A percentile compares a stretch with the other conserved stretches of the same genome.
Conservation (phyloP, 2,113 vertebrate genomes). For the Hippocampus barbouri region DNA sequence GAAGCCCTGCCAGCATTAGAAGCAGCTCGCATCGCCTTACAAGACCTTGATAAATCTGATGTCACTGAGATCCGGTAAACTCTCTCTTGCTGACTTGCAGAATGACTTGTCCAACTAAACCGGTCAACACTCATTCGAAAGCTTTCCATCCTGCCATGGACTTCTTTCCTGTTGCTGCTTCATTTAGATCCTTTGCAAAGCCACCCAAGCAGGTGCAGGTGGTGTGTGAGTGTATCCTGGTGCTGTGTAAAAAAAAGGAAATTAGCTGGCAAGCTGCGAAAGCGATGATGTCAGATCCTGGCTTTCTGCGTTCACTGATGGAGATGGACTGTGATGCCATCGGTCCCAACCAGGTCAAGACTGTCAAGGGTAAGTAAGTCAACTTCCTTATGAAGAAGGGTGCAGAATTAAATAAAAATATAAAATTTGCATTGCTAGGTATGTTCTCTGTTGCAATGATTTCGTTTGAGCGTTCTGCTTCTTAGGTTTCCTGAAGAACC, state of each 20-base stretch:
- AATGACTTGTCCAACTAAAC: conserved; percentile 3
- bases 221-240: conserved; percentile 92
- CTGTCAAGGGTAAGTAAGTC: conserved; percentile 83
- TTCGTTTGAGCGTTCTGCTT: conserved; percentile 40
- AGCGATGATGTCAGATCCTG: conserved; percentile 94
- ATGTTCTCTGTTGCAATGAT: neutral
- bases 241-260: conserved; percentile 88
- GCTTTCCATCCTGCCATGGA: neutral
- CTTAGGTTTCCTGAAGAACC: conserved; percentile 81
- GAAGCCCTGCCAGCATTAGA: conserved; percentile 88
- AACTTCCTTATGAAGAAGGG: neutral
- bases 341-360: conserved; percentile 76
- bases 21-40: conserved; percentile 84
- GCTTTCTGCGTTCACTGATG: conserved; percentile 86
- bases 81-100: neutral
- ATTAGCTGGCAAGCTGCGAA: conserved; percentile 91
- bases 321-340: conserved; percentile 88
- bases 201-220: conserved; percentile 90
- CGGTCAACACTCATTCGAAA: neutral
- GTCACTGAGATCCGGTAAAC: conserved; percentile 92
- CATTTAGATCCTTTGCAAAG: conserved; percentile 87
- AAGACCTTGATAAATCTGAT: conserved; percentile 91
- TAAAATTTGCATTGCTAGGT: neutral
- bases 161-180: neutral
- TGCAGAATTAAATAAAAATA: neutral